Evolutionary conservation across 1,140 invertebrate species (phyloP).

Genomic region (Cydia fagiglandana): DNA sequence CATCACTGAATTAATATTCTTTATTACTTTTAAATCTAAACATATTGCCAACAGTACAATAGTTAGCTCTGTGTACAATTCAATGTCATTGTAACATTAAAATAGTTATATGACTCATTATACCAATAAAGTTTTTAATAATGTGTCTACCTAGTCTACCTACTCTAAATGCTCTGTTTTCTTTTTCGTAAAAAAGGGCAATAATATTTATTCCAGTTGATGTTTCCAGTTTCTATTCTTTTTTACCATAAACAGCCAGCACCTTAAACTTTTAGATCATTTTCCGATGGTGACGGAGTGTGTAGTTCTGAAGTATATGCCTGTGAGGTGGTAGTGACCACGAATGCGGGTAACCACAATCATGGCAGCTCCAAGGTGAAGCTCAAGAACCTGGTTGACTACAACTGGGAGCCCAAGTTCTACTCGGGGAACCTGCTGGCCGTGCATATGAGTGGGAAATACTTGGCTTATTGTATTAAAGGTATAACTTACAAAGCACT

Average conservation of each 20-base stretch:
- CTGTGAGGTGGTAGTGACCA: conserved; percentile 85
- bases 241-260: background rate
- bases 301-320: conserved; percentile 84
- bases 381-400: conserved; percentile 94
- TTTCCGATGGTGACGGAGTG: conserved; percentile 85
- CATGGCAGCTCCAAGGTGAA: conserved; percentile 94
- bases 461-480: conserved; percentile 94
- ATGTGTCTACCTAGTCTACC: background rate
- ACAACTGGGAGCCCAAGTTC: conserved; percentile 93
- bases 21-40: background rate
- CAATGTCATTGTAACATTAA: background rate
- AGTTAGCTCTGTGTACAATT: background rate
- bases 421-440: conserved; percentile 93
- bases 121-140: too few relatives aligned
- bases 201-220: too few relatives aligned
- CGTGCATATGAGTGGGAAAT: conserved; percentile 91
- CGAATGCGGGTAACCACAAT: conserved; percentile 84
- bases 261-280: conserved; percentile 79
- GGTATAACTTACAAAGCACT: conserved; percentile 75
- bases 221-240: too few relatives aligned
- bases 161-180: background rate
- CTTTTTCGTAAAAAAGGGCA: background rate
- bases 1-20: background rate
- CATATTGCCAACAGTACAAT: too few relatives aligned
- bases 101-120: too few relatives aligned